Evolutionary conservation across 2,888 invertebrate genomes (phyloP).

Genomic region (Melanargia galathea): DNA sequence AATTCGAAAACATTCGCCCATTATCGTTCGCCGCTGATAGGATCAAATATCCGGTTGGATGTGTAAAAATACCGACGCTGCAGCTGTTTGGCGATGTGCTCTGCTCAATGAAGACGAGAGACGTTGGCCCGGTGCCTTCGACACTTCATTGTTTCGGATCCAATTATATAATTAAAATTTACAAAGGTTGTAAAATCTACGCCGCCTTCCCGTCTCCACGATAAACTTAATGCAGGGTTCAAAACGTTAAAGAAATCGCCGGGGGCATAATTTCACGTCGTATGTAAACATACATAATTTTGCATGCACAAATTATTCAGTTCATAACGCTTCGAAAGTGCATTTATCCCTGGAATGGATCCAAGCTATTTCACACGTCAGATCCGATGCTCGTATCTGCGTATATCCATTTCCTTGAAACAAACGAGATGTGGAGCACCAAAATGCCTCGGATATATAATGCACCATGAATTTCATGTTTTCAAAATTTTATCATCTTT

Average conservation of each 20-base stretch:
- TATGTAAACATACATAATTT: conserved; percentile 1
- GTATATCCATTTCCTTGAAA: conserved; percentile 24
- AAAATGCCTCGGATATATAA: neutral
- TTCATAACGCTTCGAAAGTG: conserved; percentile 16
- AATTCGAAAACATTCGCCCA: conserved; percentile 42
- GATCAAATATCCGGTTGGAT: conserved; percentile 42
- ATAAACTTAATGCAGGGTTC: neutral
- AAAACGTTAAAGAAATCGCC: neutral
- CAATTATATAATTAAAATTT: neutral
- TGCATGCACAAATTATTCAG: neutral
- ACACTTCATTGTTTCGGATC: conserved; percentile 3
- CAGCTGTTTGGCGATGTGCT: conserved; percentile 23
- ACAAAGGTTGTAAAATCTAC: neutral
- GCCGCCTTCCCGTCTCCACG: conserved; percentile 4
- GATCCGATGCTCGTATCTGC: conserved; percentile 22
- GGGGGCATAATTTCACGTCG: neutral
- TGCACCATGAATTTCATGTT: neutral
- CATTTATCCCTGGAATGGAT: conserved; percentile 22
- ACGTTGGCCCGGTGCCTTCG: conserved; percentile 24
- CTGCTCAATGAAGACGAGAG: conserved; percentile 26
- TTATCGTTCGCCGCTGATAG: conserved; percentile 38
- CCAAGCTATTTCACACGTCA: conserved; percentile 17
- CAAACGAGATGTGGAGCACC: conserved; percentile 13
- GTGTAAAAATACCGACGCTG: conserved; percentile 27
- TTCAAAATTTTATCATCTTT: neutral